Conservation (phyloP, 2,888 invertebrate species). For the Scotopteryx bipunctaria region DNA sequence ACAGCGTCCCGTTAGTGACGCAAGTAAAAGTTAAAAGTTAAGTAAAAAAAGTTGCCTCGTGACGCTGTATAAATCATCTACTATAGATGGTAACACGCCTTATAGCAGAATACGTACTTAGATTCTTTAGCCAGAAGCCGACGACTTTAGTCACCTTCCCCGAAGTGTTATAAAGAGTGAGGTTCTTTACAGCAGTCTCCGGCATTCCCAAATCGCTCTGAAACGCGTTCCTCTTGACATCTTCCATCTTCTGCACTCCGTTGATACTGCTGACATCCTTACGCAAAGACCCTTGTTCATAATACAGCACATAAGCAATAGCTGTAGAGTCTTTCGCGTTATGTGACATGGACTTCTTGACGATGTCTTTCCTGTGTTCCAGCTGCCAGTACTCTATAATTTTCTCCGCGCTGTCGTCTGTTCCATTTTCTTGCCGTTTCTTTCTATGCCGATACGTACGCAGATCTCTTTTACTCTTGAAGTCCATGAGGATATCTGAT, state of each 20-base stretch:
- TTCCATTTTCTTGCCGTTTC: slow-evolving; percentile 65
- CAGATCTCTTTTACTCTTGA: slow-evolving; percentile 58
- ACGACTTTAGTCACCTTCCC: slow-evolving; percentile 70
- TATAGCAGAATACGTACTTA: slow-evolving; percentile 77
- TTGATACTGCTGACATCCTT: slow-evolving; percentile 52
- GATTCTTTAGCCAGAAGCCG: slow-evolving; percentile 69
- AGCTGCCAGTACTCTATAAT: slow-evolving; percentile 46
- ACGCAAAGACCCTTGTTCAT: slow-evolving; percentile 68
- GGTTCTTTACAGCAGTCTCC: slow-evolving; percentile 62
- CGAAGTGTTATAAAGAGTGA: slow-evolving; percentile 68
- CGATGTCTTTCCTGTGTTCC: slow-evolving; percentile 60
- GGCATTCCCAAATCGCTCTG: slow-evolving; percentile 67
- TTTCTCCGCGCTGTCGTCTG: slow-evolving; percentile 58
- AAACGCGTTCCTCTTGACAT: slow-evolving; percentile 66
- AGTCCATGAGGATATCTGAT: slow-evolving; percentile 57
- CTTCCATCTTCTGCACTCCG: slow-evolving; percentile 57
- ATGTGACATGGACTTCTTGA: slow-evolving; percentile 61
- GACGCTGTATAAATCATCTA: too few species aligned
- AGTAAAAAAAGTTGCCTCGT: too few species aligned
- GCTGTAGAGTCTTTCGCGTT: slow-evolving; percentile 57
- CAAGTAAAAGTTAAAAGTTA: too few species aligned
- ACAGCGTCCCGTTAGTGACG: too few species aligned
- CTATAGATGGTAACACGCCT: too few species aligned
- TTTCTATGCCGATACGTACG: slow-evolving; percentile 69
- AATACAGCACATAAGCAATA: slow-evolving; percentile 74